Conservation (phyloP, 2,797 vertebrate species). For the Pipistrellus pygmaeus region DNA sequence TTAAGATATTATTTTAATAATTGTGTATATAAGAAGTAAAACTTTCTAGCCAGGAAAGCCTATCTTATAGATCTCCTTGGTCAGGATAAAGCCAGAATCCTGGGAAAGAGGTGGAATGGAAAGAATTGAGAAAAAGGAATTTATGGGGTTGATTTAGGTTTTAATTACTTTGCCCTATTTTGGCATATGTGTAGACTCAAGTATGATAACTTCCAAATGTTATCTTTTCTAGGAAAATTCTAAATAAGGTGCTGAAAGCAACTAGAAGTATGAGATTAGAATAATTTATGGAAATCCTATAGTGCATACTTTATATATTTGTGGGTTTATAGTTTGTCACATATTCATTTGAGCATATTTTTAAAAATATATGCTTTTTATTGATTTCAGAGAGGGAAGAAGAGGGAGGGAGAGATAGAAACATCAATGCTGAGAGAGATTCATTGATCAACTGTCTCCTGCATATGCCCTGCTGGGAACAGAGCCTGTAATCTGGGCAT, state of each 20-base stretch:
- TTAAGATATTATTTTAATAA: background rate
- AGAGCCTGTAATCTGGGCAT: too few relatives aligned
- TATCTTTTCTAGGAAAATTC: background rate
- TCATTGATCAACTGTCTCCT: too few relatives aligned
- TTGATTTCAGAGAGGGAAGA: too few relatives aligned
- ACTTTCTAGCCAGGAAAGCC: background rate
- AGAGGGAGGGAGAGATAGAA: too few relatives aligned
- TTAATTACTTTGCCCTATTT: constrained; percentile 29
- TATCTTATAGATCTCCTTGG: background rate
- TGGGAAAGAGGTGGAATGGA: background rate
- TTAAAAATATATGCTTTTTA: too few relatives aligned
- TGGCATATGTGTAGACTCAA: background rate
- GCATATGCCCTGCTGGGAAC: too few relatives aligned
- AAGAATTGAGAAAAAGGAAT: background rate
- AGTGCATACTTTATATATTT: background rate
- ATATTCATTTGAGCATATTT: background rate
- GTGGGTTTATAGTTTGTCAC: background rate
- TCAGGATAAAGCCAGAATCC: background rate
- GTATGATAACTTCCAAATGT: background rate
- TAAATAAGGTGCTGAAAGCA: background rate
- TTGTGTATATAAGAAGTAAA: background rate
- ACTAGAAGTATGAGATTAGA: background rate
- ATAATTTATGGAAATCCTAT: background rate
- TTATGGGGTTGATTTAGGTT: constrained; percentile 19
- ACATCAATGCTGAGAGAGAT: too few relatives aligned